A percentile compares a stretch with the other conserved stretches of the same genome.
phyloP scores from a whole-genome alignment of 2,888 invertebrate species.

The Heteropelma amictum region DNA sequence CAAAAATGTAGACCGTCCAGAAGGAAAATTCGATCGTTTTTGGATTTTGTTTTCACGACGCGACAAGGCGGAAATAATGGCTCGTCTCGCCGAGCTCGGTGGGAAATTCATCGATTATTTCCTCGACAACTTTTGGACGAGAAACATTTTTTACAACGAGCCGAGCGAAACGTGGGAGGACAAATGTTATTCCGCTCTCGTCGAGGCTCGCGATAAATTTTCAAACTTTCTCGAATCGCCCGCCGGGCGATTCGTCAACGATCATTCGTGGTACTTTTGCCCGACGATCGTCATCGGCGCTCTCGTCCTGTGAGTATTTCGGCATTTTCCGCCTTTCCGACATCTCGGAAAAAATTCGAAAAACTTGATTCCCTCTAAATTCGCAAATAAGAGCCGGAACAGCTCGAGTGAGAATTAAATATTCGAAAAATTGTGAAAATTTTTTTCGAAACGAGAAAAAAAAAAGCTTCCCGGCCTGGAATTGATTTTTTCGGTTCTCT shows the following conservation, averaged over 20 bases:
- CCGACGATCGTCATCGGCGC: constrained; percentile 17
- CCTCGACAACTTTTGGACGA: constrained; percentile 52
- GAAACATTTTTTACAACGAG: constrained; percentile 39
- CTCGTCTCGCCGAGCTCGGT: constrained; percentile 33
- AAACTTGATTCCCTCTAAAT: too few relatives aligned
- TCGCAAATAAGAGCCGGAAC: too few relatives aligned
- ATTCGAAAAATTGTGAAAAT: too few relatives aligned
- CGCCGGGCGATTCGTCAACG: constrained; percentile 3
- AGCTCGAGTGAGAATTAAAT: too few relatives aligned
- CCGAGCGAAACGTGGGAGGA: constrained; percentile 46
- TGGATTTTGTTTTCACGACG: too few relatives aligned
- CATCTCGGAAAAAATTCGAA: too few relatives aligned
- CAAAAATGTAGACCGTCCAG: too few relatives aligned
- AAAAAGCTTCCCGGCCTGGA: too few relatives aligned
- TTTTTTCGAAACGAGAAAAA: too few relatives aligned
- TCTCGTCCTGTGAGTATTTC: constrained; percentile 31
- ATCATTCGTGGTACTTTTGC: constrained; percentile 22
- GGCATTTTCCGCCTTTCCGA: neutral
- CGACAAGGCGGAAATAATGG: constrained; percentile 33
- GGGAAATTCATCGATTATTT: constrained; percentile 44
- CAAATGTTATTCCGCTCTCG: constrained; percentile 27
- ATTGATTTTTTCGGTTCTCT: neutral
- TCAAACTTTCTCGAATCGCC: constrained; percentile 12
- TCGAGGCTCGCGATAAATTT: constrained; percentile 8
- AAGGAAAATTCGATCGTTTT: too few relatives aligned